Base-by-base conservation (phyloP, 2,113 vertebrate species). In the Callocephalon fimbriatum region DNA sequence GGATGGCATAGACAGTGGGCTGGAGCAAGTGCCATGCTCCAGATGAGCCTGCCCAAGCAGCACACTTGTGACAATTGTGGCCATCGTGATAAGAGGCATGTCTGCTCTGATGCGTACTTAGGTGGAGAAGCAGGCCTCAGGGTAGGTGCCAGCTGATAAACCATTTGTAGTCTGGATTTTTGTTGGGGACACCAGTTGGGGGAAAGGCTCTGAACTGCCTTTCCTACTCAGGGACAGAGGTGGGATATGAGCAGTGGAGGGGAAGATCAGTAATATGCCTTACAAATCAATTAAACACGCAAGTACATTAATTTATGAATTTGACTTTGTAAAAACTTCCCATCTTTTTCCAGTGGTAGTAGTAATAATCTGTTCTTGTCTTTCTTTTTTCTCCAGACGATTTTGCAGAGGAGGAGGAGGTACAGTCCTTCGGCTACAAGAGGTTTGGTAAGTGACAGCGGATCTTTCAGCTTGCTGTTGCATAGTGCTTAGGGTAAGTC, bases 361-460 rank as follows among this genome's bases (percentile, higher is more conserved):
- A 70, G 17, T 71, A 77, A 72, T 53, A 81, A 94, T 45, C 31
- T 65, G 5, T 87, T 86, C 12, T 47, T 85, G 3, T 97, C 42
- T 89, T 42, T 93, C 21, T 74, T 98, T 90, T 98, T 96, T 98
- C 95, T 92, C 14, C 97, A 99, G 99, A 99, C 99, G 99, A 99
- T 95, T 99, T 99, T 95, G 98, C 98, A 85, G 99, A 99, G 98
- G 99, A 99, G 98, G 99, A 99, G 97, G 99, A 99, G 98, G 99
- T 99, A 94, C 99, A 99, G 96, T 99, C 99, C 98, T 99, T 99
- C 91, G 99, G 99, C 98, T 99, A 99, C 98, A 99, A 99, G 98
- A 98, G 99, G 96, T 99, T 99, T 98, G 99, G 99, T 99, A 97
- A 99, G 99, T 99, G 78, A 44, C 42, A 71, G 17, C 66, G 54